A percentile compares a stretch with the other conserved stretches of the same genome.
These are phyloP conservation scores for Drosophila pseudoobscura DNA, from an alignment of 1,140 invertebrate genomes.

Conservation along the genomic window DNA sequence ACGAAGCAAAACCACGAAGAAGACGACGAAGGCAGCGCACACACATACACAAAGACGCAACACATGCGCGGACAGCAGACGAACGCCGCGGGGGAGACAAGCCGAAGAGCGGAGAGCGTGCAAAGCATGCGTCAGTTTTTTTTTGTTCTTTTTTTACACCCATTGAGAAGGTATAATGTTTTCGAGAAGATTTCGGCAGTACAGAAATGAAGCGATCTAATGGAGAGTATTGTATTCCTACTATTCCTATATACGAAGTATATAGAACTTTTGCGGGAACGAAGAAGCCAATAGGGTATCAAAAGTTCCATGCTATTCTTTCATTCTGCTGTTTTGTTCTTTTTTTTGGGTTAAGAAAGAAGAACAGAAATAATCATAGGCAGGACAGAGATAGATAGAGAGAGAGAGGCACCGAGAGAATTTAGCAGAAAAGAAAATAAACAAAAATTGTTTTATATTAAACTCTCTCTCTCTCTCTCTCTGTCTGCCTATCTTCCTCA, in stretches of 20 bases:
- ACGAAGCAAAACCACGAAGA: constrained; percentile 62
- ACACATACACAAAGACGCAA: constrained; percentile 46
- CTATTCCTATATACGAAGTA: no score
- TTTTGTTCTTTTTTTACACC: not conserved
- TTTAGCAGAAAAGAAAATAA: constrained; percentile 68
- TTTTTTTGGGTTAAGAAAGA: constrained; percentile 36
- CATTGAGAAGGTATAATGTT: no score
- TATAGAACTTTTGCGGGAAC: no score
- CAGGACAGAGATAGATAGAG: no score
- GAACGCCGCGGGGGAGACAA: constrained; percentile 26
- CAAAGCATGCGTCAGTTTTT: constrained; percentile 24
- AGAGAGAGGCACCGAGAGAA: constrained; percentile 9
- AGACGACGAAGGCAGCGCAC: constrained; percentile 59
- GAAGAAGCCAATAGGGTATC: no score
- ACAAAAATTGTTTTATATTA: constrained; percentile 68
- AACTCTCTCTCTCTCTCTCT: not conserved
- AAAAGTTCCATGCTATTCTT: no score
- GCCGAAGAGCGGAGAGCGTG: constrained; percentile 26
- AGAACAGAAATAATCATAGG: constrained; percentile 42
- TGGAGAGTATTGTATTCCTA: no score
- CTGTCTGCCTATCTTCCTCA: not conserved
- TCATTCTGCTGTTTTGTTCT: not conserved
- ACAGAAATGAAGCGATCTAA: no score
- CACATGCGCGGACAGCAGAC: constrained; percentile 59
- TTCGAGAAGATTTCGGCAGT: no score